These are phyloP conservation scores for Poecile montanus DNA, from an alignment of 2,797 vertebrate genomes.

Conservation along the genomic window DNA sequence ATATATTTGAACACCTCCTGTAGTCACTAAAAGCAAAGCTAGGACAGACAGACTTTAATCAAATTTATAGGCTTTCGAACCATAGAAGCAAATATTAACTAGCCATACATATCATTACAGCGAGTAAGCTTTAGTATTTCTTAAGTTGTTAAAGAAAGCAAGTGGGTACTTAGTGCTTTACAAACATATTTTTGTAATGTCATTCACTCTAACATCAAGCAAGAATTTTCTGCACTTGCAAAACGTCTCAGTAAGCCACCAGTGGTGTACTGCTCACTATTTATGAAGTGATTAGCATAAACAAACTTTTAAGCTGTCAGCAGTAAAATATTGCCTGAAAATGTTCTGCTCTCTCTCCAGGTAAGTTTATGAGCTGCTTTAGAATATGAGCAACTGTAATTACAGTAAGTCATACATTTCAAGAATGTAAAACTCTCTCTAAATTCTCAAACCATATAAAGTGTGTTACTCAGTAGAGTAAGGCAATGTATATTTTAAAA, in stretches of 20 bases:
- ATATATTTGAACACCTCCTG: not conserved
- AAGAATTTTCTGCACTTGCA: not conserved
- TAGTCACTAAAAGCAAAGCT: not conserved
- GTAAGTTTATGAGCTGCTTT: conserved; percentile 43
- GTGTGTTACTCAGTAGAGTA: not conserved
- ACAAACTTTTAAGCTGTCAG: conserved; percentile 54
- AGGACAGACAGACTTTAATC: not conserved
- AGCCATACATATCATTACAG: not conserved
- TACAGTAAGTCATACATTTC: conserved; percentile 35
- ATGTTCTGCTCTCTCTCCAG: conserved; percentile 24
- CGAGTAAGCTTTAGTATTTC: not conserved
- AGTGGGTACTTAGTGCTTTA: not conserved
- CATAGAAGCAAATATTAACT: not conserved
- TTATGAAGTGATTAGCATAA: conserved; percentile 56
- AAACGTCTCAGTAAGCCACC: not conserved
- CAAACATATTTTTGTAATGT: not conserved
- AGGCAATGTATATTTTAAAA: not conserved
- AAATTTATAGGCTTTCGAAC: not conserved
- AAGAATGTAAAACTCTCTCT: conserved; percentile 5
- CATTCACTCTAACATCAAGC: not conserved
- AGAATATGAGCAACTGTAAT: conserved; percentile 37
- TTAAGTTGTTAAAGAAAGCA: not conserved
- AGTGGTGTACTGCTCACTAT: not conserved
- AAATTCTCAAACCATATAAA: not conserved
- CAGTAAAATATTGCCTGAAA: conserved; percentile 40